Evolutionary conservation across 2,797 vertebrate genomes (phyloP).

Genomic region (Phoeniculus purpureus): DNA sequence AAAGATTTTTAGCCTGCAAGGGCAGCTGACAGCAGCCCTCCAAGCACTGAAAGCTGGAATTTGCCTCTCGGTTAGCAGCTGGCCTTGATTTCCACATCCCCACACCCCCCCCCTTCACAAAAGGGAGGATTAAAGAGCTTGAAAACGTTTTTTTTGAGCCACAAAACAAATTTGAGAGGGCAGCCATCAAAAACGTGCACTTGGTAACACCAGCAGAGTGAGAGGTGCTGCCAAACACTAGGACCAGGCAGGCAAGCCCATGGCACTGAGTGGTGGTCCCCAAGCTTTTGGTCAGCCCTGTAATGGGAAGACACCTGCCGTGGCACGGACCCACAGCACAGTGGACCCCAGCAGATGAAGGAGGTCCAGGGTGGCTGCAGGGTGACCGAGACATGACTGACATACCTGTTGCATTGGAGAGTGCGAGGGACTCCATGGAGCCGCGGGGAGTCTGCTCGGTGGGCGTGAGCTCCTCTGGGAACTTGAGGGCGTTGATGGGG

Average conservation of each 20-base stretch:
- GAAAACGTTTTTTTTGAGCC: constrained; percentile 37
- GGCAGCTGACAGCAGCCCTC: constrained; percentile 40
- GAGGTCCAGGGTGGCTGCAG: accelerated
- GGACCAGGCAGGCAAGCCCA: not conserved
- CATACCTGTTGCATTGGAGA: constrained; percentile 92
- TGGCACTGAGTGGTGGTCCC: accelerated
- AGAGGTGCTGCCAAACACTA: not conserved
- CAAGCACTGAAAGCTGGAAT: constrained; percentile 2
- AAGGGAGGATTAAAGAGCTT: constrained; percentile 31
- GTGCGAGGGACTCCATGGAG: constrained; percentile 93
- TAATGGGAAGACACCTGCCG: accelerated
- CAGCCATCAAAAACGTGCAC: not conserved
- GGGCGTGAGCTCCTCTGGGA: constrained; percentile 90
- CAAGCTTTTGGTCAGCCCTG: not conserved
- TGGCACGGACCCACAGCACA: not conserved
- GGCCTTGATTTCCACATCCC: constrained; percentile 23
- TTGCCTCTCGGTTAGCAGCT: not conserved
- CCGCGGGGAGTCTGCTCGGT: constrained; percentile 92
- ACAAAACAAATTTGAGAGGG: not conserved
- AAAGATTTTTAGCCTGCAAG: not conserved
- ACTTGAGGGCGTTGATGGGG: constrained; percentile 93
- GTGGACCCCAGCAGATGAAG: accelerated
- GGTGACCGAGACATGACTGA: not conserved
- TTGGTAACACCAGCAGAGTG: not conserved
- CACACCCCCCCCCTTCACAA: not conserved